phyloP scores from a whole-genome alignment of 1,140 invertebrate genomes.

The Zophobas atratus region DNA sequence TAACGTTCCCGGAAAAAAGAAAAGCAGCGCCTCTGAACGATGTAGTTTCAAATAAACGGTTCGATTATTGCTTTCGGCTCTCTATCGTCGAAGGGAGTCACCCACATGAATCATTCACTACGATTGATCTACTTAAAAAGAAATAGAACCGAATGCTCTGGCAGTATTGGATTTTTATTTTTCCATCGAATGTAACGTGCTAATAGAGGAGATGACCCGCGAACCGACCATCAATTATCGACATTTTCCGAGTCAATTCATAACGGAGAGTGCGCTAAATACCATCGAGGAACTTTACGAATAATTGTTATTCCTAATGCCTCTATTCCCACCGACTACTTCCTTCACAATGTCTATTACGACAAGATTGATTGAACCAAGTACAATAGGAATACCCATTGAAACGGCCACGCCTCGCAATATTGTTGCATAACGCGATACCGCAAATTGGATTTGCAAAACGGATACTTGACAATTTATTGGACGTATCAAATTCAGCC shows the following conservation, averaged over 20 bases:
- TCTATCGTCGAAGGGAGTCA: conserved; percentile 41
- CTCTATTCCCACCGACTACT: conserved; percentile 28
- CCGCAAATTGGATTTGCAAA: conserved; percentile 34
- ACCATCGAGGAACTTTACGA: background rate
- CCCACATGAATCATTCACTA: conserved; percentile 54
- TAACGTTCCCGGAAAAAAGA: conserved; percentile 41
- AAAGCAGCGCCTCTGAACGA: conserved; percentile 44
- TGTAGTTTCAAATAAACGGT: conserved; percentile 54
- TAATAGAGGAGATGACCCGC: conserved; percentile 4
- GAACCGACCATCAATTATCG: conserved; percentile 32
- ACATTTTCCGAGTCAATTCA: conserved; percentile 11
- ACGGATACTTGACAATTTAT: conserved; percentile 36
- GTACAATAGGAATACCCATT: conserved; percentile 14
- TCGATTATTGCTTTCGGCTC: conserved; percentile 53
- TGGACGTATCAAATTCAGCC: conserved; percentile 24
- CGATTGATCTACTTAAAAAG: conserved; percentile 54
- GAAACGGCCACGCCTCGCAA: conserved; percentile 22
- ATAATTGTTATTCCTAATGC: conserved; percentile 17
- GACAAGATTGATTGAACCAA: conserved; percentile 25
- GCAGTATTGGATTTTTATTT: conserved; percentile 35
- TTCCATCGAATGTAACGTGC: conserved; percentile 5
- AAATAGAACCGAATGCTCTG: conserved; percentile 43
- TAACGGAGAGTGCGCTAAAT: background rate
- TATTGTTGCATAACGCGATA: conserved; percentile 10
- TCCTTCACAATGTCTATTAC: conserved; percentile 17